These are phyloP conservation scores for Sebastes hopkinsi DNA, from an alignment of 2,797 vertebrate genomes.

Conservation along the genomic window DNA sequence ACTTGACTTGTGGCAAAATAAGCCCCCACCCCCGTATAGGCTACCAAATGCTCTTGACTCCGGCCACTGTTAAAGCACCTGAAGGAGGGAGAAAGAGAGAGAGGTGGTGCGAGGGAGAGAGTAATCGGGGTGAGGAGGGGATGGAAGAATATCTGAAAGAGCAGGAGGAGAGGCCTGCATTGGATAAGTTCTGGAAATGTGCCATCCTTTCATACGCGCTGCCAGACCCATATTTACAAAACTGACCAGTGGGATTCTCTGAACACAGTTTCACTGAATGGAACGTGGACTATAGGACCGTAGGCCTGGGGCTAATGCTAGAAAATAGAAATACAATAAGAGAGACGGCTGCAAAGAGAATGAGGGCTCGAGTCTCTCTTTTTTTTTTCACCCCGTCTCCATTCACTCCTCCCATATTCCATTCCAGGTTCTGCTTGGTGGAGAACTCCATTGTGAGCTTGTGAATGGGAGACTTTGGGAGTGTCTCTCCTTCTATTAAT, in stretches of 20 bases:
- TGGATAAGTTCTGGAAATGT: conserved; percentile 75
- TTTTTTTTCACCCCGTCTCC: conserved; percentile 53
- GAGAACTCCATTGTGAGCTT: conserved; percentile 86
- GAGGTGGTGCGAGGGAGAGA: conserved; percentile 3
- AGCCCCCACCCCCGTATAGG: not conserved
- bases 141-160: conserved; percentile 43
- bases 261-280: conserved; percentile 68
- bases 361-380: conserved; percentile 58
- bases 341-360: conserved; percentile 59
- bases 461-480: conserved; percentile 87
- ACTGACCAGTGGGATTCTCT: conserved; percentile 75
- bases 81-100: conserved; percentile 36
- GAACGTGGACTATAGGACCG: conserved; percentile 52
- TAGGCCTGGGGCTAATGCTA: conserved; percentile 68
- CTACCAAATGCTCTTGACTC: conserved; percentile 60
- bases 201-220: conserved; percentile 71
- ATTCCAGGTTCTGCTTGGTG: conserved; percentile 88
- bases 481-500: conserved; percentile 87
- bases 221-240: conserved; percentile 80
- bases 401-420: conserved; percentile 85
- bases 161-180: conserved; percentile 56
- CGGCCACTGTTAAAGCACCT: conserved; percentile 49
- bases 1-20: conserved; percentile 78
- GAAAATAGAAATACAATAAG: conserved; percentile 72
- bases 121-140: conserved; percentile 7